Base-by-base conservation (phyloP, 37 sponge, comb jelly and placozoan genomes). In the Cliona cf. orientalis region DNA sequence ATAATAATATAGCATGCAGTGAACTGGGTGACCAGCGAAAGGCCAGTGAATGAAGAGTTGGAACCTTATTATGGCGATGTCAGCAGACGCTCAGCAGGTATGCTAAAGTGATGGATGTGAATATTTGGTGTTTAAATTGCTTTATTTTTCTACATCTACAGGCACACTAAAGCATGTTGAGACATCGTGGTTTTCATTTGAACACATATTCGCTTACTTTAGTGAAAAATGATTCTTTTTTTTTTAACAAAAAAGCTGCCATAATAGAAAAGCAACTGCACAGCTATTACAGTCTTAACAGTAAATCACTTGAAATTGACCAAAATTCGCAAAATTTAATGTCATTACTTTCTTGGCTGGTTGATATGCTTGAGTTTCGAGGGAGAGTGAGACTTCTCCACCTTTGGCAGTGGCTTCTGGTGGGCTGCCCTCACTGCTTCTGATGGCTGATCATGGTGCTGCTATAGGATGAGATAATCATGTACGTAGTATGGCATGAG, bases 111-210 rank as follows among this genome's bases (percentile, higher is more conserved):
- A 9, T 49, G 55, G 14, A 49, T 49, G 55, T 49, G 55, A 49
- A 19, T 49, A 17, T 19, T 49, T 67, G 38, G 69, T 32, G 40
- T 9, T 5, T 67, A 35, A 5, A 32, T 67, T 5, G 33, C 35
- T 25, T 67, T 22, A 9, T 2, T 32, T 7, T 5, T 9, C 69
- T 35, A 34, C 69, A n/a, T 38, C 29, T 44, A 1, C 39, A 90
- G 91, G 94, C 36, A 89, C 90, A 41, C 31, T 37, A 25, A 86
- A 77, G 42, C 94, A 93, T 56, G 90, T 76, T 61, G 94, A 89
- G 71, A 93, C 94, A 0, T 93, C 94, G 1, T 93, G 83, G 86
- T 44, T 23, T 14, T 64, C 94, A 11, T 81, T 89, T 49, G 84
- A 89, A 26, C 80, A 85, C n/a, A 79, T 93, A 6, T 93, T 93